Percentiles rank a stretch among this genome's conserved stretches.
Evolutionary conservation across 2,113 vertebrate genomes (phyloP).

Genomic region (Platysteira castanea): DNA sequence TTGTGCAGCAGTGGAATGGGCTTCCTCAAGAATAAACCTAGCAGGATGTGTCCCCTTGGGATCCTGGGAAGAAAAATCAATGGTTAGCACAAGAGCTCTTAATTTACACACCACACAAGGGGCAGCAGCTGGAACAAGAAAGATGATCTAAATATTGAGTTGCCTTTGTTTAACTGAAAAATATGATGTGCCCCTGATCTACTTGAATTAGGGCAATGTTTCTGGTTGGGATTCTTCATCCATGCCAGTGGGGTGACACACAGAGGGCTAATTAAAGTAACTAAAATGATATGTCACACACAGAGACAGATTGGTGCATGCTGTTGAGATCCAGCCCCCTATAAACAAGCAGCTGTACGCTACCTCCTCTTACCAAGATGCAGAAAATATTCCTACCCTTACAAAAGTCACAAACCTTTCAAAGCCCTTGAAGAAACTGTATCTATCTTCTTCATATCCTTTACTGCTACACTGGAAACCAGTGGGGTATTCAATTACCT

Average conservation of each 20-base stretch:
- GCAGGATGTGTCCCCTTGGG: background rate
- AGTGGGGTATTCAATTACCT: background rate
- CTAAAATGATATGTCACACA: background rate
- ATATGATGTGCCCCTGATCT: background rate
- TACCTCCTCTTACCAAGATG: background rate
- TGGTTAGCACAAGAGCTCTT: slow-evolving; percentile 11
- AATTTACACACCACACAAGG: background rate
- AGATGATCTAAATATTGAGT: background rate
- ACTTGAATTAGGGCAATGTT: background rate
- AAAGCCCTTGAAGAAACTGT: background rate
- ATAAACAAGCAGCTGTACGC: background rate
- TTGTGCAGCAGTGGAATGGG: background rate
- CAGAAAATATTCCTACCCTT: background rate
- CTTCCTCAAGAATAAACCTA: slow-evolving; percentile 42
- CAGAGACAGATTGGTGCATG: background rate
- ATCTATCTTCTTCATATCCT: background rate
- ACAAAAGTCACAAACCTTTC: background rate
- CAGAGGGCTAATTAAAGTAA: background rate
- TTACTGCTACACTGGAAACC: background rate
- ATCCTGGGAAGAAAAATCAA: slow-evolving; percentile 25
- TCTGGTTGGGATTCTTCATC: background rate
- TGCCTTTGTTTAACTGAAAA: slow-evolving; percentile 21
- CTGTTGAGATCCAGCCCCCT: background rate
- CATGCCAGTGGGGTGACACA: rapidly evolving
- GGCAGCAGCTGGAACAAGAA: background rate